A percentile compares a stretch with the other conserved stretches of the same genome.
Evolutionary conservation across 2,888 invertebrate genomes (phyloP).

Genomic region (Synanthedon tipuliformis): DNA sequence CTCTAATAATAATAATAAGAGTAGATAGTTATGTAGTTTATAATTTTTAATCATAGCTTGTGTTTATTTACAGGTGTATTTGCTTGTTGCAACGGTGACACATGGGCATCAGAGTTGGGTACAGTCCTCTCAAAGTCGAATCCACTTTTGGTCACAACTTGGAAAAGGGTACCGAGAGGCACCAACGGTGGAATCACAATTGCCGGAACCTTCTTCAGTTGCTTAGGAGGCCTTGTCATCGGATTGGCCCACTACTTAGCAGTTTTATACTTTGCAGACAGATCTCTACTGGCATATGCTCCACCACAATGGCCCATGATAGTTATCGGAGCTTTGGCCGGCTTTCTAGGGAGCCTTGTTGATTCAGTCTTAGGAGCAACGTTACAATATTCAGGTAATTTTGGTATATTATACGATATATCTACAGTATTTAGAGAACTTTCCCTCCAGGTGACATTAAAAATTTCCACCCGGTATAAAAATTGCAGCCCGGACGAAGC

Average conservation of each 20-base stretch:
- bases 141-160: constrained; percentile 81
- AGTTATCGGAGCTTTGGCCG: constrained; percentile 77
- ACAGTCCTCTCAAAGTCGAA: constrained; percentile 76
- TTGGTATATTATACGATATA: background rate
- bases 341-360: constrained; percentile 82
- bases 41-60: background rate
- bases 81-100: constrained; percentile 88
- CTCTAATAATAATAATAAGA: no score
- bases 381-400: constrained; percentile 83
- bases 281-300: constrained; percentile 64
- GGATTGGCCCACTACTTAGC: constrained; percentile 80
- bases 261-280: constrained; percentile 73
- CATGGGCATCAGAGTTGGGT: constrained; percentile 91
- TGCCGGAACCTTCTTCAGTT: constrained; percentile 68
- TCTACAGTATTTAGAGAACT: no score
- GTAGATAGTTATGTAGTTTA: no score
- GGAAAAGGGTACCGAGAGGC: constrained; percentile 82
- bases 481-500: background rate
- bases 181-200: constrained; percentile 89
- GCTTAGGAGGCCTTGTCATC: constrained; percentile 76
- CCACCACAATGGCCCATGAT: constrained; percentile 86
- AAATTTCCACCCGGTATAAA: no score
- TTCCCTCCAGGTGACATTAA: no score
- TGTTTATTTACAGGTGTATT: constrained; percentile 70
- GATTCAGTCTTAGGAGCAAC: constrained; percentile 89